Evolutionary conservation across 2,888 invertebrate genomes (phyloP).

Genomic region (Caenorhabditis drosophilae): DNA sequence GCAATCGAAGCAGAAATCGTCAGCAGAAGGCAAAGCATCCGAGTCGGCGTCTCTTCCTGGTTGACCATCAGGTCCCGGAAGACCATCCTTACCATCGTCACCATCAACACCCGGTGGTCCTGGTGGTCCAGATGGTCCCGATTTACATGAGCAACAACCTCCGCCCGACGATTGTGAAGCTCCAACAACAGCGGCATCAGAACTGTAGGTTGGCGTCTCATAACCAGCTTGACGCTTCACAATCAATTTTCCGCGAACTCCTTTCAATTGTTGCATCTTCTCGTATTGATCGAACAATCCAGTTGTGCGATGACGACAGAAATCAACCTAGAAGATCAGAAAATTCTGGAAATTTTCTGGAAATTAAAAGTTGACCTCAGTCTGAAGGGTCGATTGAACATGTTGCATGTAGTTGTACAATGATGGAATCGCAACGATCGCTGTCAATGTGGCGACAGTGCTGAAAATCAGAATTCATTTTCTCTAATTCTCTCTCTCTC

Average conservation of each 20-base stretch:
- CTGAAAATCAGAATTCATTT: conserved; percentile 30
- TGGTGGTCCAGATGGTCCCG: conserved; percentile 55
- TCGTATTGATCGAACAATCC: conserved; percentile 61
- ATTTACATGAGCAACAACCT: conserved; percentile 56
- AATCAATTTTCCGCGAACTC: conserved; percentile 55
- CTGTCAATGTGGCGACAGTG: conserved; percentile 65
- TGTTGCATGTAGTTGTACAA: conserved; percentile 68
- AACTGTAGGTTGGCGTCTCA: conserved; percentile 28
- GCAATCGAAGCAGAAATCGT: conserved; percentile 61
- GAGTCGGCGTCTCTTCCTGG: conserved; percentile 51
- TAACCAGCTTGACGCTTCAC: conserved; percentile 58
- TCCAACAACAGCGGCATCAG: conserved; percentile 41
- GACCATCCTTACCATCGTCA: conserved; percentile 49
- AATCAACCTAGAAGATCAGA: conserved; percentile 47
- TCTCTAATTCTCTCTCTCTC: neutral
- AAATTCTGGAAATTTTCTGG: neutral
- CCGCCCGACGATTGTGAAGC: conserved; percentile 35
- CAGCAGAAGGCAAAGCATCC: conserved; percentile 49
- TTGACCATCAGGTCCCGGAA: conserved; percentile 43
- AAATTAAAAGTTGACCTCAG: conserved; percentile 42
- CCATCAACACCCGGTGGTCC: conserved; percentile 57
- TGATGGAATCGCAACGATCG: conserved; percentile 66
- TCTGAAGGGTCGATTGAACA: conserved; percentile 65
- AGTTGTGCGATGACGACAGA: conserved; percentile 60
- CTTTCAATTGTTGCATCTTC: conserved; percentile 54